Percentiles rank a stretch among this genome's conserved stretches.
Conservation (phyloP, 2,113 vertebrate species). For the Cebus imitator region DNA sequence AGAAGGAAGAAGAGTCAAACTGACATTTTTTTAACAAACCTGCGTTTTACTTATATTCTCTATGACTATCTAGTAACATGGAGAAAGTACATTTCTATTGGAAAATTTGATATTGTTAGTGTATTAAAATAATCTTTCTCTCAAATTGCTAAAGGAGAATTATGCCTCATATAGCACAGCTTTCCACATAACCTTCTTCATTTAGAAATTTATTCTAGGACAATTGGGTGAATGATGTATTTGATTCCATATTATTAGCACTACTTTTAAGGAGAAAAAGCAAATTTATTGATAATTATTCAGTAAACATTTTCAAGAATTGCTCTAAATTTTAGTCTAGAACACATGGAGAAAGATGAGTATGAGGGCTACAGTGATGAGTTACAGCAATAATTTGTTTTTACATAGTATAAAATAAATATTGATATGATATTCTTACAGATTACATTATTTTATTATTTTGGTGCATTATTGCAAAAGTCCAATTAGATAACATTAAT, state of each 20-base stretch:
- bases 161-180: too few species aligned
- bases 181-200: background rate
- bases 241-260: background rate
- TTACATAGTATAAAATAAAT: background rate
- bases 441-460: background rate
- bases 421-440: background rate
- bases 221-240: background rate
- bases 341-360: background rate
- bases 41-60: background rate
- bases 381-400: background rate
- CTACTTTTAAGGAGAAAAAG: background rate
- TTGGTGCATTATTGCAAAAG: background rate
- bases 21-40: background rate
- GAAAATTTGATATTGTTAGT: slow-evolving; percentile 29
- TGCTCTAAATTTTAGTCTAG: background rate
- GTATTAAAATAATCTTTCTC: background rate
- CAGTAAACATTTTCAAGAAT: background rate
- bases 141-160: background rate
- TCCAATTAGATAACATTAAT: background rate
- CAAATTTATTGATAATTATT: background rate
- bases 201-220: background rate
- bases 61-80: background rate
- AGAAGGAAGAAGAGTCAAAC: background rate
- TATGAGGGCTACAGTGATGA: background rate
- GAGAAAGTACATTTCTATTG: background rate